Conservation (phyloP, 1,140 invertebrate species). For the Drosophila nigrodunni region DNA sequence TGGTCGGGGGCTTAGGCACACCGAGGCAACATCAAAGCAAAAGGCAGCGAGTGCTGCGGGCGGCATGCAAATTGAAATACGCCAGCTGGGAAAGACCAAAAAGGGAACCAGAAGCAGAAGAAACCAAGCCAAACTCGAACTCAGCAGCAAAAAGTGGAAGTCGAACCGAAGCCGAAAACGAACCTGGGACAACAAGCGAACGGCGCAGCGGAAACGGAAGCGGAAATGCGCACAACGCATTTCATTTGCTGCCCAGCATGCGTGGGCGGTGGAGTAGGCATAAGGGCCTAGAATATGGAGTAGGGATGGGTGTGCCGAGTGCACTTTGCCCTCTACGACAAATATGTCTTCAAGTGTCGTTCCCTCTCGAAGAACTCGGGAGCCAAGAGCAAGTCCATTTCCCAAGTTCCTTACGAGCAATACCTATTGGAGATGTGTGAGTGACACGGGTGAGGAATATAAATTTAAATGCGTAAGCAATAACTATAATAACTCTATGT, state of each 20-base stretch:
- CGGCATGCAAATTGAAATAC: conserved; percentile 76
- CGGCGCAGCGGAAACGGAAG: conserved; percentile 39
- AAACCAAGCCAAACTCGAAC: background rate
- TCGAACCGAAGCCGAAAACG: conserved; percentile 25
- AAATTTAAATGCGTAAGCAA: background rate
- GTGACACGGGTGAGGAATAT: background rate
- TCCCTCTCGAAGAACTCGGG: conserved; percentile 15
- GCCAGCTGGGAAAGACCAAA: conserved; percentile 34
- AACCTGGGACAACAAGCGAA: conserved; percentile 59
- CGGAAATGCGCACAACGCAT: conserved; percentile 69
- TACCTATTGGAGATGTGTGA: background rate
- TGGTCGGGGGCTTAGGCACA: background rate
- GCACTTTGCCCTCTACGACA: conserved; percentile 62
- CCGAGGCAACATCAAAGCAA: conserved; percentile 69
- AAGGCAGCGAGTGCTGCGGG: conserved; percentile 76
- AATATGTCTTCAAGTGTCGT: conserved; percentile 70
- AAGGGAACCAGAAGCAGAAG: background rate
- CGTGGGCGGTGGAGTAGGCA: background rate
- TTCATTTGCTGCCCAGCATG: conserved; percentile 65
- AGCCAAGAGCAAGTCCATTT: conserved; percentile 20
- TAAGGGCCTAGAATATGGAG: conserved; percentile 18
- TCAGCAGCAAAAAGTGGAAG: background rate
- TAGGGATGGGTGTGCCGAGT: conserved; percentile 25
- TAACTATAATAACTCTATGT: background rate
- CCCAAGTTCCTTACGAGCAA: background rate